Conservation (phyloP, 2,888 invertebrate species). For the Drosophila peninsularis region DNA sequence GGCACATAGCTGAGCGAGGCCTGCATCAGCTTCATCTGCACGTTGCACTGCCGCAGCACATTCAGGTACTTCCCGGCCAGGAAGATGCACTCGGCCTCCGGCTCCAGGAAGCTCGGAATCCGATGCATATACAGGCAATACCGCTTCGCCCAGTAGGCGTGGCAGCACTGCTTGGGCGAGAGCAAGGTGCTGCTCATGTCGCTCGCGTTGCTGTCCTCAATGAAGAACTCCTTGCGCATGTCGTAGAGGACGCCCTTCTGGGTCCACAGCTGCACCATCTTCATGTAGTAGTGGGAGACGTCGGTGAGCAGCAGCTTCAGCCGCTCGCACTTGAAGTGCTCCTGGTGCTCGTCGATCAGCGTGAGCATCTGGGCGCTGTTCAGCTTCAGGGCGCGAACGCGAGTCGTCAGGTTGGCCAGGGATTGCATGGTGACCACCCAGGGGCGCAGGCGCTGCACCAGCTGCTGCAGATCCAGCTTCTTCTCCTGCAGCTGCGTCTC, state of each 20-base stretch:
- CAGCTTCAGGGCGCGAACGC: constrained; percentile 26
- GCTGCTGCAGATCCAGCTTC: constrained; percentile 45
- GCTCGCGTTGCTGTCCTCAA: constrained; percentile 52
- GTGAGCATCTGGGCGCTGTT: constrained; percentile 51
- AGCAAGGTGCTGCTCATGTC: constrained; percentile 47
- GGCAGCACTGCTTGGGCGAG: constrained; percentile 57
- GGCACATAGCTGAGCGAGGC: constrained; percentile 40
- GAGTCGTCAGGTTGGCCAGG: constrained; percentile 36
- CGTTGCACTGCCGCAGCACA: constrained; percentile 63
- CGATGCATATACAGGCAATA: constrained; percentile 42
- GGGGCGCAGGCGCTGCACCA: constrained; percentile 55
- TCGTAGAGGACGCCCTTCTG: constrained; percentile 67
- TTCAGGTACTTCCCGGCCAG: constrained; percentile 66
- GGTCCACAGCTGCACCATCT: constrained; percentile 65
- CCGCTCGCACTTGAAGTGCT: constrained; percentile 27
- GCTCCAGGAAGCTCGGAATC: constrained; percentile 49
- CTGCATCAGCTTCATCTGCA: constrained; percentile 51
- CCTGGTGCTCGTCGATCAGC: constrained; percentile 39
- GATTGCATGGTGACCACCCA: constrained; percentile 51
- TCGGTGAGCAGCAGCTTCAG: constrained; percentile 28
- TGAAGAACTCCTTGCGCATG: constrained; percentile 52
- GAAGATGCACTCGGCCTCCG: constrained; percentile 35
- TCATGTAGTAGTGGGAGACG: constrained; percentile 53
- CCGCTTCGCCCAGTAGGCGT: constrained; percentile 53
- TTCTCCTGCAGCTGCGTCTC: constrained; percentile 49